Evolutionary conservation across 2,888 invertebrate genomes (phyloP), one percentile per base, ranked within the genome.

Genomic region (Nemapogon koenigi): DNA sequence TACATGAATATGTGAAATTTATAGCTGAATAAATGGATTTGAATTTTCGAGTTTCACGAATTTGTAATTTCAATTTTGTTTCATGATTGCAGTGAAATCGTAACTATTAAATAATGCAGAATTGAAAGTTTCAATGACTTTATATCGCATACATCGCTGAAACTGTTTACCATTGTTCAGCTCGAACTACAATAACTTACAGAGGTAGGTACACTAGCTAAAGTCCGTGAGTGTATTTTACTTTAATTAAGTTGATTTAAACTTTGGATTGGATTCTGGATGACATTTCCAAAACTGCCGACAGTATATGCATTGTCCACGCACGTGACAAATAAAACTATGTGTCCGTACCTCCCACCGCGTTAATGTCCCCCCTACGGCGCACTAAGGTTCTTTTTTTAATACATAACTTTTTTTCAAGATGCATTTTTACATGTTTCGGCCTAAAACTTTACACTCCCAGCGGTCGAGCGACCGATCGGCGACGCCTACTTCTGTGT

Each of bases 331-430:
- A 78, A 76, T 71, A 64, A 78, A 76, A 76, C 72, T 64, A 64
- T 63, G 62, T 67, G 35, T 54, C 65, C 50, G 73, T 68, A 62
- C 75, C 75, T 60, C 73, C 73, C 71, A 57, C 49, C 50, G 62
- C 67, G 65, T 69, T 73, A 73, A 71, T 70, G 69, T 63, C 71
- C 71, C 59, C 71, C 76, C 63, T 19, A 61, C 71, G 67, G 68
- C 72, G 73, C 69, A 75, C 76, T 73, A 72, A 73, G 67, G 67
- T 72, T 76, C 76, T 76, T 78, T 78, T 78, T 78, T 78, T 71
- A 76, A 78, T 76, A 76, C 78, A 78, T 78, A 78, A 78, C 78
- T 78, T 78, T 78, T 78, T 78, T 78, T 75, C 75, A 78, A 78
- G 76, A 76, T 78, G 76, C 78, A 78, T 76, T 78, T 78, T 76